phyloP scores from a whole-genome alignment of 37 sponge, comb jelly and placozoan genomes.

The Aphrocallistes beatrix region DNA sequence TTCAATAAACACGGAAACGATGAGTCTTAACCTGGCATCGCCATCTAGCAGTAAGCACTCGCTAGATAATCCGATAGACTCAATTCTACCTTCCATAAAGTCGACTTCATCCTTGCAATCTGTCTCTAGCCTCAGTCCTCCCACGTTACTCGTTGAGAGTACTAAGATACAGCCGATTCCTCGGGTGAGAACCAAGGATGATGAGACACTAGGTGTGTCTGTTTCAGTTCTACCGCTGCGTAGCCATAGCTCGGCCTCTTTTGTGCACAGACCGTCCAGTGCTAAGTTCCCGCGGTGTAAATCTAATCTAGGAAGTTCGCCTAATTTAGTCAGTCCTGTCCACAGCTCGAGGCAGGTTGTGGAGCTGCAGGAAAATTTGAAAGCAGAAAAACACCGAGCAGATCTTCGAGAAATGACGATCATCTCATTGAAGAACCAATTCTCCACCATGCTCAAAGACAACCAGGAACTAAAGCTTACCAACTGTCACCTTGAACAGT shows the following conservation, averaged over 20 bases:
- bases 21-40: too few species aligned
- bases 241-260: neutral
- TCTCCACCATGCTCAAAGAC: neutral
- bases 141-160: neutral
- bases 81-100: neutral
- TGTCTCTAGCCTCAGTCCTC: neutral
- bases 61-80: neutral
- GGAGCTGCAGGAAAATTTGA: neutral
- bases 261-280: neutral
- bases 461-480: neutral
- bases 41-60: neutral
- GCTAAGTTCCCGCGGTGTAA: neutral
- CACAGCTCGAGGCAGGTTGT: neutral
- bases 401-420: neutral
- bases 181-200: neutral
- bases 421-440: neutral
- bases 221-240: neutral
- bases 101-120: neutral
- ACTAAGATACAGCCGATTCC: neutral
- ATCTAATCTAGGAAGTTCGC: neutral
- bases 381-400: neutral
- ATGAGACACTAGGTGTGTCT: neutral
- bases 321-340: neutral
- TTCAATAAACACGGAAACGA: too few species aligned
- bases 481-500: neutral